Percentiles rank a stretch among this genome's conserved stretches.
Conservation (phyloP, 2,888 invertebrate species). For the Hoplodrina blanda region DNA sequence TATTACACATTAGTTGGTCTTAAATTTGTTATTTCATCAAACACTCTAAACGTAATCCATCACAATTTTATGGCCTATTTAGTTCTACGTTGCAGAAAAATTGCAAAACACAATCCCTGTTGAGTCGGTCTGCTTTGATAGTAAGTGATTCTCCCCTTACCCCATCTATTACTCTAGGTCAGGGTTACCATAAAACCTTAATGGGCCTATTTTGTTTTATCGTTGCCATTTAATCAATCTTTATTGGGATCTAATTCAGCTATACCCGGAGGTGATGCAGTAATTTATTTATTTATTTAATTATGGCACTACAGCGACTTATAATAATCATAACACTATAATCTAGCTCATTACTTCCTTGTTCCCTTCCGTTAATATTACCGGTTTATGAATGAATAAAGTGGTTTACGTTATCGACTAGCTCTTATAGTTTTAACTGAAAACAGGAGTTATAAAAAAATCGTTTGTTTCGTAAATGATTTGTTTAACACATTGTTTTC, state of each 20-base stretch:
- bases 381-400: background rate
- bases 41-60: constrained; percentile 36
- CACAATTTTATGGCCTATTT: constrained; percentile 15
- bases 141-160: constrained; percentile 1
- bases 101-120: background rate
- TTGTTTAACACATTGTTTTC: no score
- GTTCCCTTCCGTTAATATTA: background rate
- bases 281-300: no score
- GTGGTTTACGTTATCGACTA: background rate
- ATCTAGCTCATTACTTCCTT: background rate
- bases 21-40: constrained; percentile 41
- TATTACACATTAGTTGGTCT: constrained; percentile 26
- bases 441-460: background rate
- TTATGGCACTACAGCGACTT: no score
- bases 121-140: background rate
- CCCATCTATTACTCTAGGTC: background rate
- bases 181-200: background rate
- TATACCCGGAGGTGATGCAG: constrained; percentile 1
- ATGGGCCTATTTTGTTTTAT: constrained; percentile 24
- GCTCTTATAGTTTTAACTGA: background rate
- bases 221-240: constrained; percentile 2
- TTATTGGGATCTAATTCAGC: constrained; percentile 15
- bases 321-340: background rate
- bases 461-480: background rate
- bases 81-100: background rate